Evolutionary conservation across 2,888 invertebrate genomes (phyloP), one percentile per base, ranked within the genome.

Genomic region (Calephelis perditalis): DNA sequence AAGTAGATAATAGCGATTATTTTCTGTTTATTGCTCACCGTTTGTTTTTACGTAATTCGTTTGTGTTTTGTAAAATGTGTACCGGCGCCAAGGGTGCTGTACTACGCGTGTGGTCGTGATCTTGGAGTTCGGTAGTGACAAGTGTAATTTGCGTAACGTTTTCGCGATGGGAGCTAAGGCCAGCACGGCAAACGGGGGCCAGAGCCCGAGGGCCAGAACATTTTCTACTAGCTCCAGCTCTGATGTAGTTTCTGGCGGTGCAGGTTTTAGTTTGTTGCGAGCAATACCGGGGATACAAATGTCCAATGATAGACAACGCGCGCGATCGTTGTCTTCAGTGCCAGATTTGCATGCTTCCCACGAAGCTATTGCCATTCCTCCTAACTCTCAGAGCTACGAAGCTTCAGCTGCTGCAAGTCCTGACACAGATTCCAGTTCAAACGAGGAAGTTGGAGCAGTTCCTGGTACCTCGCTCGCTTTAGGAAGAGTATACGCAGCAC

Each of bases 401-500:
- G 93, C 91, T 62, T 93, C 91, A 49, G 93, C 92, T 67, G 94
- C 91, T 64, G 94, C 91, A 73, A 94, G 92, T 77, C 93, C 90
- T 60, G 95, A 92, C 82, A 94, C 92, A 57, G 95, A 92, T 89
- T 93, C 92, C 78, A 94, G 93, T 77, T 93, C 91, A 67, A 93
- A 94, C 57, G 95, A 95, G 73, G 95, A 95, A 71, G 92, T 92
- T 1, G 85, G 79, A 1, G 81, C 86, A 0, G 78, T 71, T 15
- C 73, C 89, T 0, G 85, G 84, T 54, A 81, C 86, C 1, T 84
- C 89, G 8, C 87, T 94, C 67, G 93, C 94, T 62, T 91, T 95
- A 58, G 95, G 96, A 64, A 91, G 96, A 68, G 96, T 96, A 45
- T 96, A 96, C 78, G 95, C 96, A 65, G 96, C 97, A 73, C 96